These are phyloP conservation scores for Cheilosia scutellata DNA, from an alignment of 2,888 invertebrate species.

Conservation along the genomic window DNA sequence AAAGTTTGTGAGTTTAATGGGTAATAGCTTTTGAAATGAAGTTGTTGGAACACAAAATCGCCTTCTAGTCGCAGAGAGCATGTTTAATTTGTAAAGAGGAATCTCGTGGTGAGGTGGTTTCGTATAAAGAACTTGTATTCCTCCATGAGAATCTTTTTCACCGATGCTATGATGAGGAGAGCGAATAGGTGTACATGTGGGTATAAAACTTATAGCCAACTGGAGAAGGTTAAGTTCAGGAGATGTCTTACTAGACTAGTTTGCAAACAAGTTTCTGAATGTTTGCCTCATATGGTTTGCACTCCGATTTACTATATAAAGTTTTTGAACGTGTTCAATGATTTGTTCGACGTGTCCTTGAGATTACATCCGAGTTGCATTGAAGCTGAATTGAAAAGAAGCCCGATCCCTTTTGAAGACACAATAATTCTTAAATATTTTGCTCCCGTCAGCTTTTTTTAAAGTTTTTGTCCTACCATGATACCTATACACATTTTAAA, in stretches of 20 bases:
- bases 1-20: conserved; percentile 48
- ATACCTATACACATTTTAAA: too few species aligned
- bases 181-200: background rate
- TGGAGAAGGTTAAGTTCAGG: background rate
- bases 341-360: too few species aligned
- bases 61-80: background rate
- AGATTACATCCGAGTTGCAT: too few species aligned
- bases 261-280: too few species aligned
- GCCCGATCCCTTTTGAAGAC: too few species aligned
- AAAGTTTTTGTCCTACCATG: too few species aligned
- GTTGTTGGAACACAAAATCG: background rate
- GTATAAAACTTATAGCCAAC: background rate
- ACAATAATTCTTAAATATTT: too few species aligned
- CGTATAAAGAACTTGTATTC: background rate
- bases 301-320: too few species aligned
- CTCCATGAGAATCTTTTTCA: background rate
- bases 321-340: too few species aligned
- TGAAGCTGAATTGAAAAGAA: too few species aligned
- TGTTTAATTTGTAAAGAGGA: conserved; percentile 7
- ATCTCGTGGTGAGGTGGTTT: conserved; percentile 11
- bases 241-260: background rate
- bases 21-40: conserved; percentile 19
- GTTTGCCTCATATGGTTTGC: too few species aligned
- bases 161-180: background rate
- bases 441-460: too few species aligned